Evolutionary conservation across 1,140 invertebrate genomes (phyloP), one percentile per base, ranked within the genome.

Genomic region (Drosophila nebulosa): DNA sequence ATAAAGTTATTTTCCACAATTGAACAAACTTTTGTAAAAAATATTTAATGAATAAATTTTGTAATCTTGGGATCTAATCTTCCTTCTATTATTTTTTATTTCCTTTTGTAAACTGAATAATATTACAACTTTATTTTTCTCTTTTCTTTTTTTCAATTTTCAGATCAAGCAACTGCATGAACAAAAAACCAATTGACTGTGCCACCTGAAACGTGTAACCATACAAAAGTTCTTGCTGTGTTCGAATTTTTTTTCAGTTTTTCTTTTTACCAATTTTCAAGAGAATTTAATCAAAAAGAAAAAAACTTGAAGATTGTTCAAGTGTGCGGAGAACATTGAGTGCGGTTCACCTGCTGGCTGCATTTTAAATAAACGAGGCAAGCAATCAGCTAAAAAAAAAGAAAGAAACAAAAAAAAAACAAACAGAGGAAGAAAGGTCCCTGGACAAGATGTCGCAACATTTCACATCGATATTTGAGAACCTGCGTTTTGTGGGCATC

Each of bases 401-500:
- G 46, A 50, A 39, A 57, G 21, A 42, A 46, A 63, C 26, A 39
- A 50, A 46, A 39, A 22, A 14, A 46, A 61, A 27, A 42, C 24
- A 57, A 46, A 50, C 32, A 46, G 36, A 39, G 36, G 12, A 36
- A 27, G 55, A 66, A 26, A 60, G n/a, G 32, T 53, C 30, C 62
- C 63, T 36, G 39, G 60, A 74, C 80, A 90, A 78, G 78, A 91
- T 91, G 90, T 91, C 90, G 68, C 89, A 90, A 70, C 90, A 91
- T 65, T 91, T 91, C 69, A 78, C 84, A 65, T 89, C 90, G 66
- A 91, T 91, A 79, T 64, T 91, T 61, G 90, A 91, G 75, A 91
- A 91, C 66, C 69, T 91, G 71, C 89, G 89, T 57, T 89, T 91
- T 72, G 90, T 90, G 69, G 68, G 90, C 57, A 90, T 78, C 66